Percentiles rank a stretch among this genome's conserved stretches.
These are phyloP conservation scores for Zaprionus gabonicus DNA, from an alignment of 1,140 invertebrate genomes.

Conservation along the genomic window DNA sequence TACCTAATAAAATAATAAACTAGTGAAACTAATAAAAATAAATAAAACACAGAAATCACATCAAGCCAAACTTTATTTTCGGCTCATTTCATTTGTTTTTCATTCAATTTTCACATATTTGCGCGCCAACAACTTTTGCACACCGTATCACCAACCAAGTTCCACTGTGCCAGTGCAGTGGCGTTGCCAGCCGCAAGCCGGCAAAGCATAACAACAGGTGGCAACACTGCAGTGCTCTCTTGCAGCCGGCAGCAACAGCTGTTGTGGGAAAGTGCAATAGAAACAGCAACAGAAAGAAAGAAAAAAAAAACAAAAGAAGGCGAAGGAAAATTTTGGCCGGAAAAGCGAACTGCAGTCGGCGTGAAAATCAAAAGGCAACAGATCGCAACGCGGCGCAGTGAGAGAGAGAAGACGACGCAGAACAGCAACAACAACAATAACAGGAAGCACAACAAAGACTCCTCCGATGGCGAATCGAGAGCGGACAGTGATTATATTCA, in stretches of 20 bases:
- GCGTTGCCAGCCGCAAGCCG: slow-evolving; percentile 1
- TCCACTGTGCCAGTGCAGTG: slow-evolving; percentile 3
- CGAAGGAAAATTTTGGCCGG: background rate
- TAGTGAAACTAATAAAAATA: background rate
- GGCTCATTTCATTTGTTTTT: background rate
- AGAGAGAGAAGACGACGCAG: background rate
- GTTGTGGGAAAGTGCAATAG: slow-evolving; percentile 3
- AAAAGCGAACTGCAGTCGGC: background rate
- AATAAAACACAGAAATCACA: background rate
- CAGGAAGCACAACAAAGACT: slow-evolving; percentile 36
- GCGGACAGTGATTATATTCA: slow-evolving; percentile 86
- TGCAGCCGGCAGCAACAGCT: slow-evolving; percentile 25
- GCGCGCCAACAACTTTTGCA: background rate
- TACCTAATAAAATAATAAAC: no score
- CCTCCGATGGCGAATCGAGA: slow-evolving; percentile 43
- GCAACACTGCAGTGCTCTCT: slow-evolving; percentile 13
- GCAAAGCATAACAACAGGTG: slow-evolving; percentile 8
- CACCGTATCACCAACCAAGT: background rate
- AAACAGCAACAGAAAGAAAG: background rate
- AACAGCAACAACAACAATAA: slow-evolving; percentile 2
- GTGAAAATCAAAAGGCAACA: slow-evolving; percentile 4
- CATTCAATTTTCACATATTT: background rate
- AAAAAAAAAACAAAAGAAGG: background rate
- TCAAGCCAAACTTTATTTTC: background rate
- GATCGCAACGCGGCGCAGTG: background rate